Evolutionary conservation across 2,888 invertebrate species (phyloP), one percentile per base, ranked within the genome.

Genomic region (Sympetrum striolatum): DNA sequence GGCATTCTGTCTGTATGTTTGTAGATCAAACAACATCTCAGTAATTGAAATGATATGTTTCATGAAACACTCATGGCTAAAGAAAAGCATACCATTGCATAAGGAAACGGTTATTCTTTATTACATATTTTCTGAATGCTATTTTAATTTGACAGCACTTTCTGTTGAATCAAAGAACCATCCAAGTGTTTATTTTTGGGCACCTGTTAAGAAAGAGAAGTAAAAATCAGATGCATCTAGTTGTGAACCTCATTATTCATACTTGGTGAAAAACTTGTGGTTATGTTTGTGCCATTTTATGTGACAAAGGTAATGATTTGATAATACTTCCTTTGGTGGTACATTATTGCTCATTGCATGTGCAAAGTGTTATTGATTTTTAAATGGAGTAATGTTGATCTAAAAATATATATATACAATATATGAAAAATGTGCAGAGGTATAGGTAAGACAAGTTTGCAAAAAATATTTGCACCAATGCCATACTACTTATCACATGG

Each of bases 401-500:
- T 58, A 86, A 86, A 60, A 37, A 60, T 64, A 73, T 73, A 73
- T 73, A 73, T 64, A 64, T 73, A 73, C 31, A 31, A 86, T 86
- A 60, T 86, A 86, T 60, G 86, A 60, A 58, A 37, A 86, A 64
- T 86, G 86, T 86, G 86, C 58, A 60, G 86, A 60, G 86, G 86
- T 86, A 86, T 39, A 86, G 37, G 58, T 86, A 86, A 86, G 86
- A 86, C 86, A 86, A 60, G 60, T 86, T 86, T 86, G 86, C 86
- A 86, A 86, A 86, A 60, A 64, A 64, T 37, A 86, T 86, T 86
- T 86, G 86, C 86, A 48, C 86, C 60, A 39, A 86, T 64, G 86
- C 86, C 86, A 86, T 86, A 60, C 86, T 86, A 58, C 86, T 86
- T 86, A 86, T 86, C 86, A 86, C 86, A 86, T 86, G 86, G 86